Evolutionary conservation across 2,113 vertebrate species (phyloP), one percentile per base, ranked within the genome.

Genomic region (Calyptommatus sinebrachiatus): DNA sequence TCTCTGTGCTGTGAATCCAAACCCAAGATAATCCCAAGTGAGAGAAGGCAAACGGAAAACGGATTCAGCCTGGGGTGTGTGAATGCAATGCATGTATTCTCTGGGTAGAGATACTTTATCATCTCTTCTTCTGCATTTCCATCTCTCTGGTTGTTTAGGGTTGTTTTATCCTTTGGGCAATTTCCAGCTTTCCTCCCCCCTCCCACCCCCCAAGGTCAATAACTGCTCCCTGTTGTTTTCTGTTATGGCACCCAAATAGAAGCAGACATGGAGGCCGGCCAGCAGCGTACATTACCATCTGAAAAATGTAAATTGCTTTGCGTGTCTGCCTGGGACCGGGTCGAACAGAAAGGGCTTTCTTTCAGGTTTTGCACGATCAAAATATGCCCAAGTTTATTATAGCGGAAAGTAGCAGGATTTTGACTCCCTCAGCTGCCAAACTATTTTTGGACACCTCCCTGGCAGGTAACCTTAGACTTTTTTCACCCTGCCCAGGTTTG

Each of bases 381-480:
- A 41, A 48, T 12, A 29, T 29, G 65, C 21, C 20, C 35, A 10
- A 4, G 10, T 31, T 75, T 62, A 70, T 28, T 46, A 67, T n/a
- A 22, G 24, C 31, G 20, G 50, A 57, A 60, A 53, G 50, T 69
- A 61, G 31, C 45, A 7, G 5, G 5, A n/a, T 24, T 50, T 46
- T n/a, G 71, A 18, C 26, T 57, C 1, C 1, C 16, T 14, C 14
- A 22, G 1, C 1, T 35, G 68, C 8, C 2, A 7, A 71, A 61
- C 20, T 62, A 73, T 69, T 68, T 68, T 57, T 65, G 8, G 2
- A 57, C 83, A 62, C 68, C 53, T 2, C 65, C 74, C 62, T 21
- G 11, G 67, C 91, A 89, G 90, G 93, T 93, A 90, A 92, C 87
- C 62, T 89, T 82, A 91, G 91, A 84, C 84, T 84, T 83, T 77